Evolutionary conservation across 1,140 invertebrate species (phyloP).

Genomic region (Drosophila mayri): DNA sequence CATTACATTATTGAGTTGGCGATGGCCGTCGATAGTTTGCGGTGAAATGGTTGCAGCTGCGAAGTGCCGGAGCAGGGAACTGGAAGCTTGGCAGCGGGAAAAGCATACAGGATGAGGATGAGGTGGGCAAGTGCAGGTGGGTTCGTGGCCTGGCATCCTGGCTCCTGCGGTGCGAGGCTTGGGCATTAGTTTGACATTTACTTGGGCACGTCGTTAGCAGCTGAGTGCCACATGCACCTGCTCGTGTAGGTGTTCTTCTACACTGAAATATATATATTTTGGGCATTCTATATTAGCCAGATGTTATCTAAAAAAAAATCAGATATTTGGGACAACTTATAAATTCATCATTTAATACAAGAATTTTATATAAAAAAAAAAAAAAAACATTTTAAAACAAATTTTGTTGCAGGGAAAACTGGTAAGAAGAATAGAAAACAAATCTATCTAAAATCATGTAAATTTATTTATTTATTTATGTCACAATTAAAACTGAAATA

Average conservation of each 20-base stretch:
- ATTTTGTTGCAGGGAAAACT: too few species aligned
- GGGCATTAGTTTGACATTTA: constrained; percentile 82
- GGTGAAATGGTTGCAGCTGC: constrained; percentile 26
- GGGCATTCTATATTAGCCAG: not conserved
- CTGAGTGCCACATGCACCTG: constrained; percentile 55
- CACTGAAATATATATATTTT: not conserved
- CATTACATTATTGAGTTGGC: constrained; percentile 77
- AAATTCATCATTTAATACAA: too few species aligned
- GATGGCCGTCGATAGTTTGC: constrained; percentile 60
- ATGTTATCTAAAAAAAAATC: too few species aligned
- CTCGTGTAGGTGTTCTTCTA: not conserved
- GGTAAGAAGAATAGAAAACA: too few species aligned
- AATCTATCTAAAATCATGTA: too few species aligned
- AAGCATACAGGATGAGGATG: not conserved
- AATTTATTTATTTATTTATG: too few species aligned
- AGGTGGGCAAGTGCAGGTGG: constrained; percentile 20
- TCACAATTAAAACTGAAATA: too few species aligned
- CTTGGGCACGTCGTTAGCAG: constrained; percentile 79
- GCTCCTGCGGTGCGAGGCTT: constrained; percentile 66
- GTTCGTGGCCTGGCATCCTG: constrained; percentile 47
- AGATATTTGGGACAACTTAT: too few species aligned
- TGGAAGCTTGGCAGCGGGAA: not conserved
- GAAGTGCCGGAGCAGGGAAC: not conserved
- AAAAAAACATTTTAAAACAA: too few species aligned
- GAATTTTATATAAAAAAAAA: too few species aligned